These are phyloP conservation scores for Cataglyphis altisquamis DNA, from an alignment of 2,888 invertebrate genomes.

Conservation along the genomic window DNA sequence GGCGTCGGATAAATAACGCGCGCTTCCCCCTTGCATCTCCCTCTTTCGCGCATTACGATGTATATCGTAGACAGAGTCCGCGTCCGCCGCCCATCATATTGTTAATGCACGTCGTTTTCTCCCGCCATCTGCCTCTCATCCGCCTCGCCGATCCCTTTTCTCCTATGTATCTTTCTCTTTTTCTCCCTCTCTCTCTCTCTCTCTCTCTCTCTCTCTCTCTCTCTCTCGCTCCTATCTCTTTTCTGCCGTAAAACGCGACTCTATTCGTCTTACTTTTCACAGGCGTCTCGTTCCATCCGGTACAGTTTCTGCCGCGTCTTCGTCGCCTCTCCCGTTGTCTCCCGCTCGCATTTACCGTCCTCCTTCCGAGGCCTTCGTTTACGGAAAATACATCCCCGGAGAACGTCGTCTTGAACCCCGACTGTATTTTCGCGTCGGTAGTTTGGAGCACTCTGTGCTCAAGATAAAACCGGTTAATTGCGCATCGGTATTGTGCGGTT, in stretches of 20 bases:
- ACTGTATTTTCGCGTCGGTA: constrained; percentile 53
- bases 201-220: not conserved
- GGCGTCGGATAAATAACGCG: constrained; percentile 71
- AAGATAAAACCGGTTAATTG: constrained; percentile 57
- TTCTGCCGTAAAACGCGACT: constrained; percentile 44
- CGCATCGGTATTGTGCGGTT: constrained; percentile 35
- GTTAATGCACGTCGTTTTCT: constrained; percentile 80
- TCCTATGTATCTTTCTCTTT: not conserved
- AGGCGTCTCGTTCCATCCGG: constrained; percentile 31
- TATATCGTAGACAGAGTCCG: constrained; percentile 75
- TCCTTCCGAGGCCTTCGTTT: constrained; percentile 20
- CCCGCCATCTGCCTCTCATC: constrained; percentile 60
- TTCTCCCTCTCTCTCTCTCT: not conserved
- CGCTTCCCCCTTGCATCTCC: constrained; percentile 33
- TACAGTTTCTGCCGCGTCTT: constrained; percentile 39
- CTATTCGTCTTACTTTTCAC: constrained; percentile 51
- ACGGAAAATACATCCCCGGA: constrained; percentile 43
- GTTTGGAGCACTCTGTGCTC: constrained; percentile 52
- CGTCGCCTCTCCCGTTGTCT: constrained; percentile 26
- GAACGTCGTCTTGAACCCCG: constrained; percentile 35
- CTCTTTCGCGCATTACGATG: constrained; percentile 66
- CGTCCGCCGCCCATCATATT: constrained; percentile 80
- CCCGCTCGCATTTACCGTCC: constrained; percentile 19
- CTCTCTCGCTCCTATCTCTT: constrained; percentile 11
- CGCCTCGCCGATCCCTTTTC: constrained; percentile 22